Evolutionary conservation across 2,888 invertebrate species (phyloP), one percentile per base, ranked within the genome.

Genomic region (Itoplectis maculator): DNA sequence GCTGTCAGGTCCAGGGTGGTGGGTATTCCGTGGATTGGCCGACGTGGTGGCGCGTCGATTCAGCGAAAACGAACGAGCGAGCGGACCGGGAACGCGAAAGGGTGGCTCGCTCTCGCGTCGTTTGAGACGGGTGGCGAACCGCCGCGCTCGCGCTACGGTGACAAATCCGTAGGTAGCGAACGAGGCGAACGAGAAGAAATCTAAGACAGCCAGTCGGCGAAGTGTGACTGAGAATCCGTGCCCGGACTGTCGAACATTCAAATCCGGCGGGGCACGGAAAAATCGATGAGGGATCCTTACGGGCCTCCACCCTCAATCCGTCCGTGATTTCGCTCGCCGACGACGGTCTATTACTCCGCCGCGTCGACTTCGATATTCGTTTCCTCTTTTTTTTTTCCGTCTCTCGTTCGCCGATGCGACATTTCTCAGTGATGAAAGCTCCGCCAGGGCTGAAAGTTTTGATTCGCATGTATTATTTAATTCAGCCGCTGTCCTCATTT

Each of bases 211-310:
- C 45, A 79, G 70, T 75, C 86, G 86, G 75, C 84, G 86, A 85
- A 85, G 86, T 86, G 87, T 88, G 87, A 89, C 77, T 76, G 81
- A 78, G 81, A 85, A 84, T 89, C 84, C 89, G 88, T 88, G 89
- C 86, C 77, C 68, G 77, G 88, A 87, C 84, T 88, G 70, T 84
- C 77, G 78, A 87, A 74, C 83, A 87, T 89, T 88, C 86, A 88
- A 88, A 89, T 88, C 82, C 83, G 68, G 18, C 78, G 82, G 82
- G n/a, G 20, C 9, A 29, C 51, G 42, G 51, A 42, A 72, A 86
- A 88, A 88, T 88, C 87, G 87, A 88, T 84, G 85, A 65, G 74
- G 63, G 61, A 68, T 82, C 51, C 51, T 69, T 54, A 40, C 59
- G 59, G 63, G 56, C 56, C 68, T 65, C 78, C 72, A 54, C 59